These are phyloP conservation scores for Rhynchonycteris naso DNA, from an alignment of 2,797 vertebrate species.

Conservation along the genomic window DNA sequence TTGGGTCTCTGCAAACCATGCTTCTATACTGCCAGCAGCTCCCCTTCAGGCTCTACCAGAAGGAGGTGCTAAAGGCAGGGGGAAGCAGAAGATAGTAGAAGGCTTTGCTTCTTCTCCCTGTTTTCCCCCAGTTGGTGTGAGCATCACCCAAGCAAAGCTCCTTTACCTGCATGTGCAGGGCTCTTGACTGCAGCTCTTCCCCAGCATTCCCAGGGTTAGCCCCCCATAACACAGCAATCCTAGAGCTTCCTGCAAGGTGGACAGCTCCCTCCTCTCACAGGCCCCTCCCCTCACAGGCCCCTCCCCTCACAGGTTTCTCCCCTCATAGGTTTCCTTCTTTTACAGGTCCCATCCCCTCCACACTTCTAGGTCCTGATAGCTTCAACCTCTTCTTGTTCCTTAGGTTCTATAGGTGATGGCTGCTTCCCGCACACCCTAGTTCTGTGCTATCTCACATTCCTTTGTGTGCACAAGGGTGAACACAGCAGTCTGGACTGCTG, in stretches of 20 bases:
- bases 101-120: background rate
- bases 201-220: background rate
- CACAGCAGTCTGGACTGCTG: too few relatives aligned
- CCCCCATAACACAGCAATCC: too few relatives aligned
- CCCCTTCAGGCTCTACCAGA: too few relatives aligned
- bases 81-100: too few relatives aligned
- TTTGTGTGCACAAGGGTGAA: background rate
- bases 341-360: background rate
- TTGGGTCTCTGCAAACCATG: background rate
- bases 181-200: background rate
- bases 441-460: background rate
- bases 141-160: too few relatives aligned
- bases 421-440: background rate
- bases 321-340: background rate
- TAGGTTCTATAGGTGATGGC: background rate
- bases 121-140: background rate
- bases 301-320: too few relatives aligned
- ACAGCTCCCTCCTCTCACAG: background rate
- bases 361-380: background rate
- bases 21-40: background rate
- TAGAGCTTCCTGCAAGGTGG: background rate
- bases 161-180: fast-evolving
- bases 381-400: background rate
- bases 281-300: too few relatives aligned
- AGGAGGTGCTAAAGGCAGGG: background rate